Base-by-base conservation (phyloP, 64 coral and sea anemone genomes). In the Pocillopora verrucosa region DNA sequence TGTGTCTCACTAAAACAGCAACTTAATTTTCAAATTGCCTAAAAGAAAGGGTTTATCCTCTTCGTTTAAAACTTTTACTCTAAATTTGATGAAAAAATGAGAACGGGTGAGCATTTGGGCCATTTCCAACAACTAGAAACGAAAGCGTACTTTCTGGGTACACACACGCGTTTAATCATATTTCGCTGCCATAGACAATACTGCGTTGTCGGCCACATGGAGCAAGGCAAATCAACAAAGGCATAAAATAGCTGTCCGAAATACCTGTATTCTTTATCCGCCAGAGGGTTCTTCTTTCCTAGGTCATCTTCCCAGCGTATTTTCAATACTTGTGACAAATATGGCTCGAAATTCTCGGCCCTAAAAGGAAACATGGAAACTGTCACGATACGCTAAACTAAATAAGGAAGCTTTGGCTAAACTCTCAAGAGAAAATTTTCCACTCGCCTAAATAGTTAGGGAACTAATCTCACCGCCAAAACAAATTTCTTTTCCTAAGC, bases 231-330 rank as follows among this genome's bases (percentile, higher is more conserved):
- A 85, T 85, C 82, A 72, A 56, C 82, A 85, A 70, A 17, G 25
- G 59, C 76, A 17, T 20, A 72, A 79, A 61, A 90, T 56, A 12
- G 36, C 59, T 75, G 13, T 14, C 10, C 0, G 59, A 63, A 36
- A 34, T 93, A 98, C 96, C 93, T 98, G 90, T 98, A 98, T 70
- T 86, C 84, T 69, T 56, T 87, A 3, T 92, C 90, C 19, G 79
- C 82, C 2, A 98, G 79, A n/a, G 96, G 96, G 59, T 98, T 98
- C 86, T 65, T 81, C 77, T 61, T 92, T 9, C 93, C 88, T 65
- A 98, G 79, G 22, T 98, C 96, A 63, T 98, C 96, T 87, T 92
- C 93, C 96, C 96, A 98, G 25, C 96, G 91, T 65, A 98, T 94
- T 90, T 98, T 98, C 65, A 98, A 79, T 10, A 98, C 93, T 89